phyloP scores from a whole-genome alignment of 2,797 vertebrate genomes.

The Zenarchopterus dispar region DNA sequence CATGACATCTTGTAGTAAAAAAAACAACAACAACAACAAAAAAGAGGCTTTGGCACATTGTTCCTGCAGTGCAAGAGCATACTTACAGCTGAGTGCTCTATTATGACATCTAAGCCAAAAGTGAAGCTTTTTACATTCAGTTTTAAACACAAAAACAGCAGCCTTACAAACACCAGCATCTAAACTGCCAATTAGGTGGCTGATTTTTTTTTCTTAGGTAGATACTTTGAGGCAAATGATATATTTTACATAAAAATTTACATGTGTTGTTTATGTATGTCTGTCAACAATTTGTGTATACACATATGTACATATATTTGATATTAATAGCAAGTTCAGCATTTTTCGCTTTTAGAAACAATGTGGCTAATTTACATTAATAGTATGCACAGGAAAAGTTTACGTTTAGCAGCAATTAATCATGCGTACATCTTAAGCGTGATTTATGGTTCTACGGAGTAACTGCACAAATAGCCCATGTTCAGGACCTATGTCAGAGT shows the following conservation, averaged over 20 bases:
- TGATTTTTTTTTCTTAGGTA: conserved; percentile 41
- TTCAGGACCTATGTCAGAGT: too few relatives aligned
- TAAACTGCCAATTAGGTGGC: conserved; percentile 46
- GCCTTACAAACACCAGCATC: conserved; percentile 38
- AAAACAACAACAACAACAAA: conserved; percentile 8
- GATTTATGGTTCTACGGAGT: too few relatives aligned
- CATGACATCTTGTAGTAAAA: conserved; percentile 14
- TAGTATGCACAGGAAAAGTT: conserved; percentile 33
- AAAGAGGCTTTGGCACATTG: conserved; percentile 66
- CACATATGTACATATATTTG: conserved; percentile 43
- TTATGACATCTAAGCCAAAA: conserved; percentile 28
- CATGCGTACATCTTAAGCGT: conserved; percentile 41
- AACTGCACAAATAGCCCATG: too few relatives aligned
- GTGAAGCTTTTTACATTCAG: conserved; percentile 69
- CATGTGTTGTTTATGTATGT: conserved; percentile 39
- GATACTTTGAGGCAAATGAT: conserved; percentile 48
- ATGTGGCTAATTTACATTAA: conserved; percentile 38
- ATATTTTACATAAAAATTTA: conserved; percentile 62
- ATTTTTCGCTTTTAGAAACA: conserved; percentile 35
- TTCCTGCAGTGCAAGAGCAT: conserved; percentile 43
- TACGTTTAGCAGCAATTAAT: conserved; percentile 74
- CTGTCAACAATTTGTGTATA: conserved; percentile 29
- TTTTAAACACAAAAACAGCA: conserved; percentile 44
- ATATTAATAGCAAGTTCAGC: conserved; percentile 21
- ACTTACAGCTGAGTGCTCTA: conserved; percentile 55